Evolutionary conservation across 1,140 invertebrate genomes (phyloP).

Genomic region (Brachionus calyciflorus): DNA sequence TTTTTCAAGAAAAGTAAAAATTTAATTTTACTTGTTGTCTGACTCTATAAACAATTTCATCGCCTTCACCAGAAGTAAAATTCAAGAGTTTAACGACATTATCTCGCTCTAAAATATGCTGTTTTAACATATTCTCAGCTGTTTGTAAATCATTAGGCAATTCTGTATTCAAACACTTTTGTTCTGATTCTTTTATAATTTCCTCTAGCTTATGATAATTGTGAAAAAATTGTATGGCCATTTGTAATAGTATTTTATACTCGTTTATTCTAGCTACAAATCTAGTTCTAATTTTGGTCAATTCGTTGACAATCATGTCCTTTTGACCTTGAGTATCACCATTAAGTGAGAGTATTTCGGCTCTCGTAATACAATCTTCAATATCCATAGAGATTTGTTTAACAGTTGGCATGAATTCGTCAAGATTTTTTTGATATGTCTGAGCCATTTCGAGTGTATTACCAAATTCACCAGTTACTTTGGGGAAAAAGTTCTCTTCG

Average conservation of each 20-base stretch:
- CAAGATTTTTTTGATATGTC: slow-evolving; percentile 54
- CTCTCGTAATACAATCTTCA: slow-evolving; percentile 68
- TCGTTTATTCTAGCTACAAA: slow-evolving; percentile 69
- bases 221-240: slow-evolving; percentile 70
- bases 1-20: not conserved
- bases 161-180: slow-evolving; percentile 58
- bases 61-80: slow-evolving; percentile 66
- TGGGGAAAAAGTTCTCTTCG: slow-evolving; percentile 72
- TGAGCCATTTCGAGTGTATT: slow-evolving; percentile 53
- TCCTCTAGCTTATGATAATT: slow-evolving; percentile 67
- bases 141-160: slow-evolving; percentile 61
- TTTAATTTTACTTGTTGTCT: slow-evolving; percentile 64
- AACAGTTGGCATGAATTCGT: slow-evolving; percentile 57
- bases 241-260: slow-evolving; percentile 72
- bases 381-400: slow-evolving; percentile 70
- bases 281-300: slow-evolving; percentile 68
- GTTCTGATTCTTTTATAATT: slow-evolving; percentile 62
- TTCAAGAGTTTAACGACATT: slow-evolving; percentile 66
- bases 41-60: slow-evolving; percentile 68
- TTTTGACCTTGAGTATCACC: slow-evolving; percentile 61
- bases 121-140: slow-evolving; percentile 64
- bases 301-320: slow-evolving; percentile 65
- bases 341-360: slow-evolving; percentile 62
- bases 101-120: slow-evolving; percentile 66
- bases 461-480: slow-evolving; percentile 68